Base-by-base conservation (phyloP, 2,888 invertebrate genomes). In the Epirrhoe alternata region DNA sequence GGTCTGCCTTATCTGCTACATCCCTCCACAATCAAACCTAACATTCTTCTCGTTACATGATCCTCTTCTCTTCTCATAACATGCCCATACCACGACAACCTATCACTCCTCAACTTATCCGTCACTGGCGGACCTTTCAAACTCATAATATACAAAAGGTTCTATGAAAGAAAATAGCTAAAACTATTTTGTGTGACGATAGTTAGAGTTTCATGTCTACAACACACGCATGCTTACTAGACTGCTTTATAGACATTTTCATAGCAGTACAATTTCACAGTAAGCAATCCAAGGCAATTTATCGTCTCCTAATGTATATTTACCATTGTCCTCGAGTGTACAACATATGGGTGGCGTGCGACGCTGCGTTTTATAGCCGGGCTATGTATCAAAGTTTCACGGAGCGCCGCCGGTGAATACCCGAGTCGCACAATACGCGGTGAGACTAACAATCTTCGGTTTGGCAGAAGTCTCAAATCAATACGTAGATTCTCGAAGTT, bases 321-420 rank as follows among this genome's bases (percentile, higher is more conserved):
- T 70, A 64, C 69, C 72, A 62, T 61, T 79, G 72, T 71, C 76
- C 74, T 58, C 61, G 62, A 77, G 75, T 81, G 80, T 78, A 81
- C 77, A 77, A 80, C 79, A 83, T 77, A 80, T 77, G 79, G 77
- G 77, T 76, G 77, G 67, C 50, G 64, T 71, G 77, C 74, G 77
- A 74, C 80, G 78, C 88, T 90, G 90, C 89, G 86, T 90, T 90
- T 91, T 90, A 90, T 89, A 81, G 88, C 88, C 82, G 60, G 69
- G 82, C 86, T 85, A 87, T 91, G 90, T 89, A 89, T 90, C 89
- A 90, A 89, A 90, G 84, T 90, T 90, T 83, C 77, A 77, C 81
- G 79, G 81, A 74, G 80, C 84, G 6, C 38, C n/a, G n/a, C n/a
- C 77, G 73, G 79, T 77, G 84, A 84, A 86, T 84, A 84, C 81